Conservation (phyloP, 2,888 invertebrate species). For the Sialis lutaria region DNA sequence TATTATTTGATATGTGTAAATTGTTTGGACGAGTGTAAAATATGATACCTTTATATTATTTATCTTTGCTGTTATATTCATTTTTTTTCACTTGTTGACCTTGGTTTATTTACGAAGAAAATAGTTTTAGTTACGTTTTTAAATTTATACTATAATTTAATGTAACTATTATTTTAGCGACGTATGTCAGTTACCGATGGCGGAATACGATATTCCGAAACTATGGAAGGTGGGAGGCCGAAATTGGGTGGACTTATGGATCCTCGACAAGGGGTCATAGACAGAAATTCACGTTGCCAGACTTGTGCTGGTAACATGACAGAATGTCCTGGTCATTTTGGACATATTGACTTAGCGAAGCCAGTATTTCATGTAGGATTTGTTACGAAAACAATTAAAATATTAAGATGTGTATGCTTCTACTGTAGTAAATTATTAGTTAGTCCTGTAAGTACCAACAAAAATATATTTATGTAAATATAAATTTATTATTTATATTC, state of each 20-base stretch:
- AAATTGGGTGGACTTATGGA: constrained; percentile 99
- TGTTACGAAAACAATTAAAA: constrained; percentile 90
- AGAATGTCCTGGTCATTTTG: constrained; percentile 98
- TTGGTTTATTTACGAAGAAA: too few species aligned
- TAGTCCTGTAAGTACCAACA: constrained; percentile 59
- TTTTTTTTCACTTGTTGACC: too few species aligned
- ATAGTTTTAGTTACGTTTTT: too few species aligned
- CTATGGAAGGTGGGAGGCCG: constrained; percentile 96
- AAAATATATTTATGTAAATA: too few species aligned
- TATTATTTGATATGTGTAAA: too few species aligned
- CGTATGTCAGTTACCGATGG: constrained; percentile 97
- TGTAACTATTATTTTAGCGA: constrained; percentile 40
- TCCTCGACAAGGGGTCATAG: constrained; percentile 94
- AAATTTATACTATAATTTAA: too few species aligned
- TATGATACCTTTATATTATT: too few species aligned
- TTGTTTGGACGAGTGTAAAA: too few species aligned
- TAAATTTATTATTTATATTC: neutral
- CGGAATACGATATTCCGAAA: constrained; percentile 91
- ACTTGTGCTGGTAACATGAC: constrained; percentile 97
- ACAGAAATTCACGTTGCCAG: constrained; percentile 81
- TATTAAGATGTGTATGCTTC: constrained; percentile 96
- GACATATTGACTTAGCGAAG: constrained; percentile 94
- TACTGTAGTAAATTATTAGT: constrained; percentile 96
- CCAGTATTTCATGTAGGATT: constrained; percentile 99
- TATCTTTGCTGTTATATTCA: too few species aligned